Evolutionary conservation across 2,797 vertebrate species (phyloP).

Genomic region (Loris lydekkerianus): DNA sequence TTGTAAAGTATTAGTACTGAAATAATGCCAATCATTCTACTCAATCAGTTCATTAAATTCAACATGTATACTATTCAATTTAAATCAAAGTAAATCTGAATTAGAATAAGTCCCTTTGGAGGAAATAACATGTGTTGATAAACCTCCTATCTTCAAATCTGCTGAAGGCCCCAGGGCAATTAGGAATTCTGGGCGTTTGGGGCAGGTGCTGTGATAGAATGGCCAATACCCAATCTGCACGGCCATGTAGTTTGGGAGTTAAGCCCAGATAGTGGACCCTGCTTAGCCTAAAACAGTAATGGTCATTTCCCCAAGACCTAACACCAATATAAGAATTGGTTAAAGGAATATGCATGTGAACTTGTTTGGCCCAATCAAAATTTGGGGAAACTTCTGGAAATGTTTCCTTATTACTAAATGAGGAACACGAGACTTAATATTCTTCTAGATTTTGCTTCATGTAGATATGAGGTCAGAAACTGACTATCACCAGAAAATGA

Average conservation of each 20-base stretch:
- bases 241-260: background rate
- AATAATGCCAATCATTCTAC: slow-evolving; percentile 27
- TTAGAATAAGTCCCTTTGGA: slow-evolving; percentile 32
- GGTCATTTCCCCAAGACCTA: background rate
- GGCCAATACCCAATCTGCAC: background rate
- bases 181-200: background rate
- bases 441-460: background rate
- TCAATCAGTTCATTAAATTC: slow-evolving; percentile 56
- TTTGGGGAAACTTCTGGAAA: background rate
- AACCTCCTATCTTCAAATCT: background rate
- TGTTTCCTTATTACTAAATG: background rate
- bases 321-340: background rate
- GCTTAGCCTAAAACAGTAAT: background rate
- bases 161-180: background rate
- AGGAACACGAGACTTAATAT: background rate
- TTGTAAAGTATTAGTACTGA: slow-evolving; percentile 29
- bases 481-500: background rate
- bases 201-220: background rate
- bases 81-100: slow-evolving; percentile 56
- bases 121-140: background rate
- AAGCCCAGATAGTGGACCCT: background rate
- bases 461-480: background rate
- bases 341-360: background rate
- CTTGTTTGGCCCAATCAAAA: background rate
- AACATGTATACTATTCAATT: slow-evolving; percentile 36